These are phyloP conservation scores for Dysidea cf. avara DNA, from an alignment of 37 sponge, comb jelly and placozoan genomes.

Conservation along the genomic window DNA sequence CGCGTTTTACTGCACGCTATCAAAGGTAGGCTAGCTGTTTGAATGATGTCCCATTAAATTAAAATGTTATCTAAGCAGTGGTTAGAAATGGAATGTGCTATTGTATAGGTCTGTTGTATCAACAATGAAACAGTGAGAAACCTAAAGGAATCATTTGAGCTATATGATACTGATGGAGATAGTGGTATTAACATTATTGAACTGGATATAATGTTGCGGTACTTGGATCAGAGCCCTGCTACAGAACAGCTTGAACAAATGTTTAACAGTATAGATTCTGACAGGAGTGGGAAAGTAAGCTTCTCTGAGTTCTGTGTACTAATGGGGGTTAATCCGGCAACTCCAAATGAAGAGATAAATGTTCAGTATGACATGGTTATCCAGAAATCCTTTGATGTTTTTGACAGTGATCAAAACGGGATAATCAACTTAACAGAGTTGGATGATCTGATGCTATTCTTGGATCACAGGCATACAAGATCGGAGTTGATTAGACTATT, in stretches of 20 bases:
- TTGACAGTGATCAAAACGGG: slow-evolving; percentile 56
- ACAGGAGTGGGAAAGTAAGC: slow-evolving; percentile 47
- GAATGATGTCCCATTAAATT: no score
- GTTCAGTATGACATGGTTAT: slow-evolving; percentile 35
- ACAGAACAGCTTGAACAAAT: slow-evolving; percentile 61
- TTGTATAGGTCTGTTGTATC: no score
- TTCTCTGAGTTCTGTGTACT: slow-evolving; percentile 51
- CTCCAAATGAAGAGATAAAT: slow-evolving; percentile 34
- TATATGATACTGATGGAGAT: slow-evolving; percentile 76
- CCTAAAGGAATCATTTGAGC: slow-evolving; percentile 67
- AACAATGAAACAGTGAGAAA: background rate
- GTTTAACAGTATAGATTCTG: slow-evolving; percentile 64
- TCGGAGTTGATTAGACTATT: slow-evolving; percentile 17
- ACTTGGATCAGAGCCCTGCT: slow-evolving; percentile 63
- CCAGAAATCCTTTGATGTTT: slow-evolving; percentile 53
- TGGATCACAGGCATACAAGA: slow-evolving; percentile 29
- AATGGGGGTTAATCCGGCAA: slow-evolving; percentile 22
- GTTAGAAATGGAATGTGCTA: no score
- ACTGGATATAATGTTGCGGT: slow-evolving; percentile 66
- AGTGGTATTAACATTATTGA: slow-evolving; percentile 67
- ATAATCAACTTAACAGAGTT: slow-evolving; percentile 22
- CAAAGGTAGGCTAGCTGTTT: no score
- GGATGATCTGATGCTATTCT: slow-evolving; percentile 8
- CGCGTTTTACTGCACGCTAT: no score
- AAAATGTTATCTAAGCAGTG: no score